Percentiles rank a stretch among this genome's conserved stretches.
Conservation (phyloP, 35 echinoderm and acorn worm genomes). For the Patiria miniata region DNA sequence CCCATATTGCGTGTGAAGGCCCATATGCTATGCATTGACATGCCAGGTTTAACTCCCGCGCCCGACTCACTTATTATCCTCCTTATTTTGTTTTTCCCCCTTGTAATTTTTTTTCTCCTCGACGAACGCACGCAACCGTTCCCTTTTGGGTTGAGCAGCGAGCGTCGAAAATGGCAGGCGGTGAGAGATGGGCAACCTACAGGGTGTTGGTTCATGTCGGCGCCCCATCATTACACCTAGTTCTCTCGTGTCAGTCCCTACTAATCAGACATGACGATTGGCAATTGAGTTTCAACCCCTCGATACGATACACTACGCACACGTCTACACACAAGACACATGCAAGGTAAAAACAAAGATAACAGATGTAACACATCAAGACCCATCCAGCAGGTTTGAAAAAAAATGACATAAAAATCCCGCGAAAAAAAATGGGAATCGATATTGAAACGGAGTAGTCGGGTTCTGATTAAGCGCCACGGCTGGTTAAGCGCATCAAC, state of each 20-base stretch:
- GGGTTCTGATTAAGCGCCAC: neutral
- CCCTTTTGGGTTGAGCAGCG: neutral
- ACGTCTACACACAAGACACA: neutral
- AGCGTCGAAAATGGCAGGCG: slow-evolving; percentile 24
- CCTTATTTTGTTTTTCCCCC: no score
- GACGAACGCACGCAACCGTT: neutral
- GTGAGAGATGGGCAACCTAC: slow-evolving; percentile 12
- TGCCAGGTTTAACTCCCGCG: neutral
- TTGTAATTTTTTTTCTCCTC: neutral
- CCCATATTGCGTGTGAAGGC: slow-evolving; percentile 20
- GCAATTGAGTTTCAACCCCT: slow-evolving; percentile 5
- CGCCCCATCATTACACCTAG: slow-evolving; percentile 29
- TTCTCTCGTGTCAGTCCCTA: neutral
- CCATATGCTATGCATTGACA: slow-evolving; percentile 31
- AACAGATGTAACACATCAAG: slow-evolving; percentile 25
- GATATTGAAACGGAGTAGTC: neutral
- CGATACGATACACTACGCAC: slow-evolving; percentile 12
- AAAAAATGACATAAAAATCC: neutral
- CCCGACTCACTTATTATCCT: neutral
- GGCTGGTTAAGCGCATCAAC: neutral
- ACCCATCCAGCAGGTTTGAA: no score
- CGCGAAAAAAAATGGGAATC: neutral
- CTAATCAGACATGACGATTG: slow-evolving; percentile 28
- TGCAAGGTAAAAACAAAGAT: neutral
- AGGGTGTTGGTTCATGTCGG: slow-evolving; percentile 24